These are phyloP conservation scores for Leptestheria dahalacensis DNA, from an alignment of 1,140 invertebrate genomes.

Conservation along the genomic window DNA sequence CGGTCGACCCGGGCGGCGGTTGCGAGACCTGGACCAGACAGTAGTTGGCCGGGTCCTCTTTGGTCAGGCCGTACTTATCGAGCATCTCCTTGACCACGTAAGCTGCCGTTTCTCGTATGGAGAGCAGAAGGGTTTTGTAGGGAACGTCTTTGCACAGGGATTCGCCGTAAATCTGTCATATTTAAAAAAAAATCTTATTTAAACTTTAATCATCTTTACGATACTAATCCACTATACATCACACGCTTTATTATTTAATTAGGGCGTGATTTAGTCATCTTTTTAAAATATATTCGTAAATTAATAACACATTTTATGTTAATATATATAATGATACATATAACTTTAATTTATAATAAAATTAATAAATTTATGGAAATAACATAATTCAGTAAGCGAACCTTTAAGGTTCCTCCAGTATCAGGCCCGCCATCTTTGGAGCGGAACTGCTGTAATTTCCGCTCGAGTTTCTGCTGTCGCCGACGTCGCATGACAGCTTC, in stretches of 20 bases:
- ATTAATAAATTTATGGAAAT: too few relatives aligned
- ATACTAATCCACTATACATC: too few relatives aligned
- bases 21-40: conserved; percentile 75
- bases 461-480: conserved; percentile 92
- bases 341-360: too few relatives aligned
- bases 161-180: conserved; percentile 78
- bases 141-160: conserved; percentile 91
- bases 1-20: conserved; percentile 19
- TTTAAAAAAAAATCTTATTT: not conserved
- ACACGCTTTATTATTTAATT: too few relatives aligned
- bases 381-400: conserved; percentile 39
- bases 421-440: conserved; percentile 38
- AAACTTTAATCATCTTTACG: conserved; percentile 30
- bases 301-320: too few relatives aligned
- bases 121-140: conserved; percentile 92
- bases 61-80: conserved; percentile 86
- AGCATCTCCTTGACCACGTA: conserved; percentile 91
- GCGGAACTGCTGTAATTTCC: conserved; percentile 89
- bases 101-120: conserved; percentile 77
- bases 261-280: too few relatives aligned
- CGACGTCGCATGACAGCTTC: conserved; percentile 95
- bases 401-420: conserved; percentile 85
- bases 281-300: too few relatives aligned
- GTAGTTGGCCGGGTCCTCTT: conserved; percentile 74
- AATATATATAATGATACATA: too few relatives aligned